These are phyloP conservation scores for Philhelius pedissequus DNA, from an alignment of 2,888 invertebrate genomes.

Conservation along the genomic window DNA sequence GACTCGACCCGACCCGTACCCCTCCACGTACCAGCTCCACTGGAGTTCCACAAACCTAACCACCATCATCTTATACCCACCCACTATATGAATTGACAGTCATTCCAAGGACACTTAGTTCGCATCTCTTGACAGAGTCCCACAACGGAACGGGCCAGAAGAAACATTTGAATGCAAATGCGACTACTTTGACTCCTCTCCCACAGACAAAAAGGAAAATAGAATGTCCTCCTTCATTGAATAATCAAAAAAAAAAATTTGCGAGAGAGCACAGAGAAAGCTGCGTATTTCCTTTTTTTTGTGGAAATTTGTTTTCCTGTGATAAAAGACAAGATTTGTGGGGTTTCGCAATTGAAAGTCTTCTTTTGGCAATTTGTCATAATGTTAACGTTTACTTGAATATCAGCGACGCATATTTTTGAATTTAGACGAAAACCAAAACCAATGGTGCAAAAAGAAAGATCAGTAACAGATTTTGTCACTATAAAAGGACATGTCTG, in stretches of 20 bases:
- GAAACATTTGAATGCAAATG: conserved; percentile 67
- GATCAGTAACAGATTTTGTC: background rate
- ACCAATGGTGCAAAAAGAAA: background rate
- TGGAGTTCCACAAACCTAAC: too few species aligned
- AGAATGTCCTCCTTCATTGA: conserved; percentile 45
- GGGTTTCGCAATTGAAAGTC: conserved; percentile 3
- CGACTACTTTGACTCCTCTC: conserved; percentile 43
- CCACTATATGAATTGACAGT: background rate
- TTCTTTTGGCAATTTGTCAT: conserved; percentile 20
- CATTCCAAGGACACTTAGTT: conserved; percentile 57
- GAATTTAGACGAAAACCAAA: background rate
- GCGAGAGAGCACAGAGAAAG: background rate
- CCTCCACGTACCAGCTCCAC: too few species aligned
- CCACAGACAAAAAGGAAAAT: conserved; percentile 13
- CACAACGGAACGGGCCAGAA: conserved; percentile 36
- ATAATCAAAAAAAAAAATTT: conserved; percentile 31
- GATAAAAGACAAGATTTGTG: conserved; percentile 18
- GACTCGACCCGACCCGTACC: too few species aligned
- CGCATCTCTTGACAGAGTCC: conserved; percentile 49
- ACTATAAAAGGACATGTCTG: background rate
- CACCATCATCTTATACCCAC: background rate
- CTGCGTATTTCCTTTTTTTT: conserved; percentile 12
- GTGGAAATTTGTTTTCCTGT: conserved; percentile 20
- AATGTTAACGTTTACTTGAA: background rate
- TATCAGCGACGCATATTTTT: background rate